Base-by-base conservation (phyloP, 1,140 invertebrate genomes). In the Euborellia annulipes region DNA sequence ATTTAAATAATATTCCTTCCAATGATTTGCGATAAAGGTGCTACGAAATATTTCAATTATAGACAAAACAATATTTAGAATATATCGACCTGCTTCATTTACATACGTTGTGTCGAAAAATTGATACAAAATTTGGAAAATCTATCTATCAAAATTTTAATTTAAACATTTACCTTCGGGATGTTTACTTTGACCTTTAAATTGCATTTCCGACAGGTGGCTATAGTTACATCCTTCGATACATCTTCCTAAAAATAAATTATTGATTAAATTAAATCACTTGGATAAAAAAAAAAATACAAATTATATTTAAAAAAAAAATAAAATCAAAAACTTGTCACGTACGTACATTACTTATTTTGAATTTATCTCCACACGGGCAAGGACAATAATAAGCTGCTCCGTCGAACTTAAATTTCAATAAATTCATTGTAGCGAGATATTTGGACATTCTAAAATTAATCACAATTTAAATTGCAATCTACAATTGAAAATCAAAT, bases 341-440 rank as follows among this genome's bases (percentile, higher is more conserved):
- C n/a, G n/a, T 44, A 54, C 48, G 70, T 76, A 88, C 88, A 72
- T 89, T 90, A 36, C 82, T 79, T 53, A 95, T 94, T 73, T 93
- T 78, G 71, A 97, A 98, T 58, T 82, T 71, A 69, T 98, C 95
- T 2, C 95, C 96, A 66, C 96, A 99, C 3, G 95, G 96, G 68
- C 96, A 99, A 2, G 95, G 95, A 66, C 95, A 99, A 56, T 89
- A 89, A 66, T 97, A 99, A 46, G 82, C 84, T 53, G 98, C 93
- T 61, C 93, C 85, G 67, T 98, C 92, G 69, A 89, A 98, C 62
- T 98, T 92, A 64, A 99, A 98, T 63, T 99, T 95, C 69, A 98
- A 95, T 50, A 99, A 97, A 77, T 99, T 95, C 47, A 99, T 79
- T 76, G 98, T 95, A 71, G 98, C 95, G 68, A 98, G 94, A 68